Evolutionary conservation across 2,113 vertebrate species (phyloP), one percentile per base, ranked within the genome.

Genomic region (Megaceryle torquata): DNA sequence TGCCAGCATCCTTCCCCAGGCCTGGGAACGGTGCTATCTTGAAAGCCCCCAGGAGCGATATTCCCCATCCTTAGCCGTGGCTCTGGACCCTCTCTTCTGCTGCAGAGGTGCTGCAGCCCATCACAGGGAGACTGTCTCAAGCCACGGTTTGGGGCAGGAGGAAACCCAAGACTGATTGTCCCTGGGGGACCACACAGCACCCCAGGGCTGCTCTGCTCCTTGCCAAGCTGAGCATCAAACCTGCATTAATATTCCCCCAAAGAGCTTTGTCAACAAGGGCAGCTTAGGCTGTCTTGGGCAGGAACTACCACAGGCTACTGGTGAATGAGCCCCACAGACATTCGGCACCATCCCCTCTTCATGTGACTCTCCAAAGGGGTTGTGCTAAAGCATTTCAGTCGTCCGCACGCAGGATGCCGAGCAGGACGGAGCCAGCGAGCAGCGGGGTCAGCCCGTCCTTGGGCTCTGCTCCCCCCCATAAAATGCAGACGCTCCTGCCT

Each of bases 401-500:
- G 0, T 22, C 44, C 1, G 0, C 43, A 3, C 1, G 31, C 0
- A 2, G 71, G 86, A 70, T 70, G 80, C 1, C 2, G 33, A 53
- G 67, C 75, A 43, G 91, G 92, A 75, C 44, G 2, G 88, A 77
- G 89, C 29, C 2, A 0, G 22, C 0, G 5, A 93, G 88, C 69
- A 12, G 61, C 17, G 19, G 86, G 86, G 93, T 76, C 95, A 92
- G 86, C 72, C 88, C 11, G 78, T 93, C 83, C 92, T 91, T 60
- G 92, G 82, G 91, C 93, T 89, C 13, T 0, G 5, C 79, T 94
- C 77, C 77, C 93, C 81, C 80, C 84, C 77, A 84, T 59, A 85
- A 96, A 96, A 89, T 82, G 91, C 93, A 93, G 92, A 39, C 57
- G 1, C 50, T 94, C 57, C 95, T 65, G 94, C 88, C 86, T 85